Evolutionary conservation across 2,888 invertebrate species (phyloP).

Genomic region (Drosophila neotestacea): DNA sequence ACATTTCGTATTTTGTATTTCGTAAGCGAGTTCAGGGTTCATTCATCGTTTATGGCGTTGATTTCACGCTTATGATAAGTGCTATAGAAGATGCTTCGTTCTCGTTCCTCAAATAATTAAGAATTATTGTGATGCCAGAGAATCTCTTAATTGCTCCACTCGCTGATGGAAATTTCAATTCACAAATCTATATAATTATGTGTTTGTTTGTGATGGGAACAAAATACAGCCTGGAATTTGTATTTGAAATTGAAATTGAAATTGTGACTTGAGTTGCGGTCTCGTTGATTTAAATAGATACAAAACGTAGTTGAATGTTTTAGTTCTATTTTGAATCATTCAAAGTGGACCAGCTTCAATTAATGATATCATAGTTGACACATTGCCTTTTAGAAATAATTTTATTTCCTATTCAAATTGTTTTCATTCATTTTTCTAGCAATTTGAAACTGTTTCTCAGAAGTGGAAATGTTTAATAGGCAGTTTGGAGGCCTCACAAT

Average conservation of each 20-base stretch:
- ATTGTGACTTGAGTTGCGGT: slow-evolving; percentile 2
- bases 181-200: neutral
- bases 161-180: slow-evolving; percentile 30
- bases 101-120: slow-evolving; percentile 24
- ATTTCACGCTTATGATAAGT: slow-evolving; percentile 50
- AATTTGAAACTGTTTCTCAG: neutral
- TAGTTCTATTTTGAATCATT: slow-evolving; percentile 18
- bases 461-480: neutral
- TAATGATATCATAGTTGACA: slow-evolving; percentile 21
- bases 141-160: slow-evolving; percentile 21
- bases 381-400: neutral
- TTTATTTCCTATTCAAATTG: neutral
- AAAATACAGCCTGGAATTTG: slow-evolving; percentile 3
- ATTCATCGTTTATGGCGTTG: slow-evolving; percentile 45
- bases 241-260: neutral
- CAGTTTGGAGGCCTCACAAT: too few relatives aligned
- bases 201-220: neutral
- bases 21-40: slow-evolving; percentile 56
- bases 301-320: slow-evolving; percentile 1
- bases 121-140: slow-evolving; percentile 23
- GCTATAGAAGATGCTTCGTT: slow-evolving; percentile 8
- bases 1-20: slow-evolving; percentile 9
- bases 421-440: neutral
- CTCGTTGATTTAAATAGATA: neutral
- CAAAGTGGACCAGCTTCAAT: slow-evolving; percentile 4